Base-by-base conservation (phyloP, 2,113 vertebrate genomes). In the Noctilio leporinus region DNA sequence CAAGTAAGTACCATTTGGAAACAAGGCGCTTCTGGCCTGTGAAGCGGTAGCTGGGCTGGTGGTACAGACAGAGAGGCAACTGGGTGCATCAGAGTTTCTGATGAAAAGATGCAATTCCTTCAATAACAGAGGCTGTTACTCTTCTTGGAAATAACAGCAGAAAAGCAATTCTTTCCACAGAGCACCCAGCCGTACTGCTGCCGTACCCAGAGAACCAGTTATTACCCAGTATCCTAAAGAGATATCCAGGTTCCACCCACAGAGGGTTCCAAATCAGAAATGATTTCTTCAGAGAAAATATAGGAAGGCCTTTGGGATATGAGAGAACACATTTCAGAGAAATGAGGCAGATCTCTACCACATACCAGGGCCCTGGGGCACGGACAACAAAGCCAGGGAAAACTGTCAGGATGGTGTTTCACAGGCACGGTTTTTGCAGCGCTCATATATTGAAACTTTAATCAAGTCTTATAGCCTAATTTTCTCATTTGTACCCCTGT, bases 111-210 rank as follows among this genome's bases (percentile, higher is more conserved):
- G 33, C 88, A 53, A 45, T 95, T 97, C 76, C 43, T 92, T 95
- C 49, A 92, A 78, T 96, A 96, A 96, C 90, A 97, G 95, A 91
- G 64, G 45, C 81, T 92, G 22, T 86, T 96, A 76, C 90, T 93
- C 80, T 95, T 96, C 91, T 90, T 96, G 86, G 62, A 91, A 93
- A 95, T 47, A 95, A 90, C 59, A 90, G 77, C 94, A 95, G 53
- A 76, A 82, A 95, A 95, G 87, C 55, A 86, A 90, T 94, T 96
- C 53, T 62, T 86, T 91, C 76, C 72, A 62, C 64, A 86, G 51
- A 95, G 77, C 77, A 93, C 70, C 85, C 89, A 51, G 85, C 43
- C 82, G 40, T 85, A 55, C 72, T 96, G 38, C 77, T 88, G 82
- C 92, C 88, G 59, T 80, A 69, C 51, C 82, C 81, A 94, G 77